Base-by-base conservation (phyloP, 2,888 invertebrate species). In the Caenorhabditis drosophilae region DNA sequence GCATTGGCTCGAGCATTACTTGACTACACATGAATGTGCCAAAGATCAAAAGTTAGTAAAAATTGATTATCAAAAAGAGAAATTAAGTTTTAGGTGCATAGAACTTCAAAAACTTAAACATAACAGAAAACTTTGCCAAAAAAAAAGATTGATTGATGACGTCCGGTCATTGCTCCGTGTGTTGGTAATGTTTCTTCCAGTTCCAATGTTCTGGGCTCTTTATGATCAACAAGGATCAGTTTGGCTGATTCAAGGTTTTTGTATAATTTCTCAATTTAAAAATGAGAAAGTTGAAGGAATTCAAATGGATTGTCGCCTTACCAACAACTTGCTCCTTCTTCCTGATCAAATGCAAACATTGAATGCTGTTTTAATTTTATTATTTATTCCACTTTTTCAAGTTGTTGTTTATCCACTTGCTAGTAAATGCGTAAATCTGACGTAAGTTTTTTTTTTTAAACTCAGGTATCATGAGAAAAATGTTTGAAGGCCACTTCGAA, bases 161-260 rank as follows among this genome's bases (percentile, higher is more conserved):
- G 70, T 80, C 35, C 70, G 74, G 23, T 67, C 73, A 1, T 69
- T 82, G 23, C 66, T 80, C 27, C 69, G 77, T 20, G 58, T 82
- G 7, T 56, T 80, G n/a, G 67, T 82, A 49, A 82, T 82, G 80
- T 79, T 77, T 67, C 51, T 83, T 4, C 82, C 82, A 27, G 85
- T 95, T 25, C 96, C 97, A 0, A 87, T 97, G n/a, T 98, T 96
- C 85, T 97, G 95, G 95, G 92, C 96, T 0, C 87, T 97, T 0
- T 96, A 91, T 84, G 96, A 97, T 84, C 97, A 97, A 84, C 93
- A 93, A 88, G 93, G 92, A 20, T 92, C 92, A 0, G 87, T 91
- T 62, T 94, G 93, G 93, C 92, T 92, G 0, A 90, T 93, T 85
- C 93, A 93, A 87, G n/a, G n/a, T n/a, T n/a, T n/a, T n/a, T n/a